phyloP scores from a whole-genome alignment of 2,113 vertebrate genomes.

The Chaetorhynchus papuensis region DNA sequence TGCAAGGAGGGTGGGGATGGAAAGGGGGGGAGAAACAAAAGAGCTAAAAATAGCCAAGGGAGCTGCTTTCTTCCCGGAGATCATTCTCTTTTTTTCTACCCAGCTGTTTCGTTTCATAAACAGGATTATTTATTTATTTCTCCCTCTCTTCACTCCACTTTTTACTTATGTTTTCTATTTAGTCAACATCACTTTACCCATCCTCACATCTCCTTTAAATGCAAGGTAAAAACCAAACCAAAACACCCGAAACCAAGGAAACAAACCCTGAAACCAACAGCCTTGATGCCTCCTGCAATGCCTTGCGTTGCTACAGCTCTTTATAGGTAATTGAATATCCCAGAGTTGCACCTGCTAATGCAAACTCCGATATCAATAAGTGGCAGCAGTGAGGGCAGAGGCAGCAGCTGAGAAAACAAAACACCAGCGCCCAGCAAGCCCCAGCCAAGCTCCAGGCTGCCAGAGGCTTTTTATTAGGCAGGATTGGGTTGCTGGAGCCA shows the following conservation, averaged over 20 bases:
- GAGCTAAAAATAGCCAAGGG: slow-evolving; percentile 24
- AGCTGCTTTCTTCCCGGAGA: slow-evolving; percentile 13
- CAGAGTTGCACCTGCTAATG: slow-evolving; percentile 2
- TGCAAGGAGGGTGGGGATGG: not conserved
- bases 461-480: not conserved
- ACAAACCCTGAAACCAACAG: not conserved
- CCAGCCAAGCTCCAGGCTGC: not conserved
- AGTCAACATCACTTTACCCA: not conserved
- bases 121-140: not conserved
- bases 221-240: not conserved
- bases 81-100: not conserved
- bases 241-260: not conserved
- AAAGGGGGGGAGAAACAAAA: not conserved
- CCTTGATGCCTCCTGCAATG: not conserved
- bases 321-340: slow-evolving; percentile 20
- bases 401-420: slow-evolving; percentile 51
- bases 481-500: not conserved
- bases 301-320: not conserved
- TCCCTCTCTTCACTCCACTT: not conserved
- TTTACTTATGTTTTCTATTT: not conserved
- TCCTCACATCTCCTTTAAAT: not conserved
- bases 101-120: not conserved
- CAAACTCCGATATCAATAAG: not conserved
- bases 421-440: not conserved
- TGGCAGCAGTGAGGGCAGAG: not conserved